A percentile compares a stretch with the other conserved stretches of the same genome.
Conservation (phyloP, 2,113 vertebrate species). For the Mesitornis unicolor region DNA sequence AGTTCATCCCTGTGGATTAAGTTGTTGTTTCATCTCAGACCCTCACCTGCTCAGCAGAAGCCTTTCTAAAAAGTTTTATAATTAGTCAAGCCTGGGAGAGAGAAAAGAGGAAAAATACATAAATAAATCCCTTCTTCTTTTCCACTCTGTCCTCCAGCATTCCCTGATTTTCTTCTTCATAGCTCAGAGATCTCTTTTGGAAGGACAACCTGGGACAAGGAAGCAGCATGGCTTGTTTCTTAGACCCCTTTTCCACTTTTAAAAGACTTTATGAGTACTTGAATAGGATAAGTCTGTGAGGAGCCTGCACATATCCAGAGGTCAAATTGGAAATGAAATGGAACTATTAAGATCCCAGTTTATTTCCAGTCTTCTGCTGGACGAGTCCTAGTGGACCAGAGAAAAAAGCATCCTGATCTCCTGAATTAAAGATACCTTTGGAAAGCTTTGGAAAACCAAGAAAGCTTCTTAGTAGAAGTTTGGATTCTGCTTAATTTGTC, state of each 20-base stretch:
- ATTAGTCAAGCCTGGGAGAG: not conserved
- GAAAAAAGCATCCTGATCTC: not conserved
- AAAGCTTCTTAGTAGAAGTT: not conserved
- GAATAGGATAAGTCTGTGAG: not conserved
- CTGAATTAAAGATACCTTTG: not conserved
- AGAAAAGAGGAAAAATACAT: not conserved
- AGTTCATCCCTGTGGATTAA: conserved; percentile 27
- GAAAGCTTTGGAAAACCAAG: not conserved
- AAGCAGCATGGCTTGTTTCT: not conserved
- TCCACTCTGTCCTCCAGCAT: not conserved
- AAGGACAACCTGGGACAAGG: not conserved
- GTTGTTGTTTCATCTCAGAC: not conserved
- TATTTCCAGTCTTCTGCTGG: not conserved
- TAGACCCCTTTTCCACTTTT: not conserved
- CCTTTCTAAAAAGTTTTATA: not conserved
- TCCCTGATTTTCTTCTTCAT: not conserved
- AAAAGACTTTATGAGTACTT: not conserved
- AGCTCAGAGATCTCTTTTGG: not conserved
- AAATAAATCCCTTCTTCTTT: not conserved
- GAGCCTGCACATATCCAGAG: not conserved
- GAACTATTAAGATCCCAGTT: not conserved
- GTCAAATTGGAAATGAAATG: not conserved
- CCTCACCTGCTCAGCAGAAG: conserved; percentile 17
- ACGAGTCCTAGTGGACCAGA: not conserved
- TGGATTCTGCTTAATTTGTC: not conserved